phyloP scores from a whole-genome alignment of 2,888 invertebrate species.

The Ypsolopha sequella region DNA sequence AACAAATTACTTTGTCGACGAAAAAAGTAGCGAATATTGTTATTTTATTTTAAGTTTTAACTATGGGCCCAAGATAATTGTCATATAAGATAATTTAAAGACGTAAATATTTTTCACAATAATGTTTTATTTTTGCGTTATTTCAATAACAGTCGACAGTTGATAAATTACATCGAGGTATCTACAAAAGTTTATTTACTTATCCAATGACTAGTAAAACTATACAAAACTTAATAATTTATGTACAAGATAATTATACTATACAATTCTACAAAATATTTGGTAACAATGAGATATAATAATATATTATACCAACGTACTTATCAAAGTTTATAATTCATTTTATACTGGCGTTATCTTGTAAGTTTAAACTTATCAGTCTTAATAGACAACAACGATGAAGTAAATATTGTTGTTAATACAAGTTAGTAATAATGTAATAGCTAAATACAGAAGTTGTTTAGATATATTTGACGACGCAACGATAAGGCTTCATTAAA shows the following conservation, averaged over 20 bases:
- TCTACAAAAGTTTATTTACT: constrained; percentile 27
- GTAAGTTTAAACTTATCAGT: constrained; percentile 52
- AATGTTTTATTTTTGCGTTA: constrained; percentile 43
- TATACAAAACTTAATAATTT: constrained; percentile 42
- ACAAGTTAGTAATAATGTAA: constrained; percentile 19
- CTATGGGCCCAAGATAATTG: background rate
- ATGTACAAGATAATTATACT: constrained; percentile 33
- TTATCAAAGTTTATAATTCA: constrained; percentile 34
- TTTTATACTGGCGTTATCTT: constrained; percentile 51
- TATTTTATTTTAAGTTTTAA: background rate
- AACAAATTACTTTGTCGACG: background rate
- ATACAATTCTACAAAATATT: constrained; percentile 62
- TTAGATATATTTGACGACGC: constrained; percentile 5
- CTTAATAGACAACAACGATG: constrained; percentile 45
- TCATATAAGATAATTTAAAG: background rate
- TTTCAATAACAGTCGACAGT: constrained; percentile 45
- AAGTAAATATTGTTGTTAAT: constrained; percentile 22
- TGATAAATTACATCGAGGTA: constrained; percentile 23
- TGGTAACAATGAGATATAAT: constrained; percentile 67
- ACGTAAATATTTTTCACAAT: constrained; percentile 23
- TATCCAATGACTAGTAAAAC: constrained; percentile 65
- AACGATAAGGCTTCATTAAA: constrained; percentile 33
- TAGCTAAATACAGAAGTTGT: constrained; percentile 8
- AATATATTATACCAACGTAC: constrained; percentile 40
- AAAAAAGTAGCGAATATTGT: constrained; percentile 7